phyloP scores from a whole-genome alignment of 1,140 invertebrate species.

The Agrilus planipennis region DNA sequence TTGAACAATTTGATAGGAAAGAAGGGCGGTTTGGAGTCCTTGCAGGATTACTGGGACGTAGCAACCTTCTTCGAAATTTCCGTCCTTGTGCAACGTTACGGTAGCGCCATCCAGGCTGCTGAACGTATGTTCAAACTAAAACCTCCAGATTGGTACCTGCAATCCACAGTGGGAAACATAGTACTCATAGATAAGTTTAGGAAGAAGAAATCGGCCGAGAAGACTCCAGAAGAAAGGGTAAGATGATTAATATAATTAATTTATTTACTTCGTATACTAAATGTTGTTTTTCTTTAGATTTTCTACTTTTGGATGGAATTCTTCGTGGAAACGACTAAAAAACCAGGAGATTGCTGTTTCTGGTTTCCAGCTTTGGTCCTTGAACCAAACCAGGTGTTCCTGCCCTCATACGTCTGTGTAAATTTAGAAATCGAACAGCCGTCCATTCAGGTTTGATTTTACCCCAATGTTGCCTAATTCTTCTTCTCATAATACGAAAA shows the following conservation, averaged over 20 bases:
- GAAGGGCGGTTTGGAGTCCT: constrained; percentile 84
- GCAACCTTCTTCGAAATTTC: constrained; percentile 99
- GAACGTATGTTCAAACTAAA: constrained; percentile 99
- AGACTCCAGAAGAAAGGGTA: constrained; percentile 64
- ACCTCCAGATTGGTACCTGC: constrained; percentile 97
- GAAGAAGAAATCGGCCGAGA: constrained; percentile 60
- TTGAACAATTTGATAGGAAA: constrained; percentile 96
- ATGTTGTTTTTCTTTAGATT: constrained; percentile 30
- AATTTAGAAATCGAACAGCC: constrained; percentile 88
- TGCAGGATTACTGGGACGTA: constrained; percentile 98
- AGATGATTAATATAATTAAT: neutral
- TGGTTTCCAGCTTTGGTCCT: constrained; percentile 85
- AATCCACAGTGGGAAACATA: constrained; percentile 97
- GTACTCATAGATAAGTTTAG: constrained; percentile 87
- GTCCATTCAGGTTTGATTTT: constrained; percentile 49
- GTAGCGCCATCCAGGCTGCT: constrained; percentile 93
- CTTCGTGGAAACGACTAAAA: constrained; percentile 86
- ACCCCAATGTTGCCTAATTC: neutral
- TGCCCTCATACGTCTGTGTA: constrained; percentile 91
- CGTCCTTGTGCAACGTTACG: constrained; percentile 93
- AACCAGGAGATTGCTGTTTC: constrained; percentile 64
- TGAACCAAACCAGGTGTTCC: constrained; percentile 84
- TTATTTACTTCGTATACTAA: neutral
- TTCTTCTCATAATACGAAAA: no score
- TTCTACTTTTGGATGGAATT: constrained; percentile 99